Evolutionary conservation across 2,797 vertebrate species (phyloP), one percentile per base, ranked within the genome.

Genomic region (Dendrocincla fuliginosa): DNA sequence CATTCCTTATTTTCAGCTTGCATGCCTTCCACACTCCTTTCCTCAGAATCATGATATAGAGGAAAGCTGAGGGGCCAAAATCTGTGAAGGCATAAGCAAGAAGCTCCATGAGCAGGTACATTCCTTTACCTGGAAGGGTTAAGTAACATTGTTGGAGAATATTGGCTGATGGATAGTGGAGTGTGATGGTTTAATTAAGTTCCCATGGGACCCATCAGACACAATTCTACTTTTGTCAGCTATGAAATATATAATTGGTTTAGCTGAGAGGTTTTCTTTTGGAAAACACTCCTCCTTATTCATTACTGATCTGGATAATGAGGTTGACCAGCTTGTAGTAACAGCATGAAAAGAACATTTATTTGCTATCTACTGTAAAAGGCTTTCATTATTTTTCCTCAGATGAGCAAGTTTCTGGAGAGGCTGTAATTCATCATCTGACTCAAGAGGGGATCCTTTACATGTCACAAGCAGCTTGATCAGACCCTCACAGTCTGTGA

Each of bases 381-480:
- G 42, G 17, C 71, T 92, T 92, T 89, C 75, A 87, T 94, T 78
- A 35, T 84, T 92, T 93, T 95, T 95, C 60, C 61, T 89, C 71
- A 60, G 68, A 95, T 75, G 89, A 74, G 37, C 57, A 87, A 77
- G 53, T 37, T 95, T 94, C 92, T 69, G 41, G 64, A 76, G 63
- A 92, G 57, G 32, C 56, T 87, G 60, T 68, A 89, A 89, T 91
- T 88, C 35, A 87, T 78, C 57, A 55, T 84, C 61, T 83, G 35
- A 85, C 46, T 85, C 39, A 37, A 91, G 84, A 74, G 39, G 23
- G 6, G 53, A 87, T 80, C 78, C 79, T 77, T 93, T 85, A 44
- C 33, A 55, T 73, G 53, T 81, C 78, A 84, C 0, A 0, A 84
- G 69, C 64, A 95, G 27, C 68, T 85, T 91, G 78, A 89, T 91